Conservation (phyloP, 2,797 vertebrate species). For the Chaetodon trifasciatus region DNA sequence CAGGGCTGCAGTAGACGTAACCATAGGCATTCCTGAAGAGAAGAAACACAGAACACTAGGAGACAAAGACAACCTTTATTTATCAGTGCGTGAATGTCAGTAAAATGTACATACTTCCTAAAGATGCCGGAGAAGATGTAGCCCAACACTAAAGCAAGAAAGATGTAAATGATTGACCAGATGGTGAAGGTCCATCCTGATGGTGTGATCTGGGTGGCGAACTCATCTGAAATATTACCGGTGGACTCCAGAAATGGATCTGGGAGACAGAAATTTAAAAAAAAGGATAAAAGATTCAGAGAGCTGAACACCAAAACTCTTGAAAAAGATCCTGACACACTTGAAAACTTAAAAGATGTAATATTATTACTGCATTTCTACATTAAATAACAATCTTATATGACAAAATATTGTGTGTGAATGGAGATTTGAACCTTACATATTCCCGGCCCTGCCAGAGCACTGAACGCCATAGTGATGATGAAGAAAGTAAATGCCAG, state of each 20-base stretch:
- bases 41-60: neutral
- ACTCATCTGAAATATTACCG: conserved; percentile 68
- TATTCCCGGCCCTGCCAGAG: conserved; percentile 63
- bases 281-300: neutral
- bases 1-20: conserved; percentile 78
- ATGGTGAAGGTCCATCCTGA: conserved; percentile 80
- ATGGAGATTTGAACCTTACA: conserved; percentile 24
- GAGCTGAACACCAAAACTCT: neutral
- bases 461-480: conserved; percentile 64
- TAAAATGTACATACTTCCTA: conserved; percentile 57
- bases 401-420: neutral
- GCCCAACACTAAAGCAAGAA: conserved; percentile 61
- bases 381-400: neutral
- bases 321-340: neutral
- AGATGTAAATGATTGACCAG: conserved; percentile 77
- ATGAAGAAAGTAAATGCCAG: conserved; percentile 65
- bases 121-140: conserved; percentile 66
- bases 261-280: conserved; percentile 21
- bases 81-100: neutral
- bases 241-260: conserved; percentile 70
- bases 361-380: neutral
- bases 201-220: conserved; percentile 74
- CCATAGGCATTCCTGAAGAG: conserved; percentile 74
- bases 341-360: neutral
- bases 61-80: neutral